These are phyloP conservation scores for Strigops habroptila DNA, from an alignment of 2,113 vertebrate species.

Conservation along the genomic window DNA sequence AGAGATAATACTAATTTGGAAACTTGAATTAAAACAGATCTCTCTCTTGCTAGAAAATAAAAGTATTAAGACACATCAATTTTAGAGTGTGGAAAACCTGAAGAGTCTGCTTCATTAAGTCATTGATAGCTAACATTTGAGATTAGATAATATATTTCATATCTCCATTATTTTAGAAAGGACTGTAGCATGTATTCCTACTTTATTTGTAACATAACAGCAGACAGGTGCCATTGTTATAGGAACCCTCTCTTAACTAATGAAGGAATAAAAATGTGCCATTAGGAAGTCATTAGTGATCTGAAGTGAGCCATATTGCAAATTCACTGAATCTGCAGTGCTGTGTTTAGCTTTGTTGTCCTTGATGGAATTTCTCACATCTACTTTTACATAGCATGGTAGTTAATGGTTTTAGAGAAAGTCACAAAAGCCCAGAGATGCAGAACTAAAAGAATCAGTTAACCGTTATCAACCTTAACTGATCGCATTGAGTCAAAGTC, in stretches of 20 bases:
- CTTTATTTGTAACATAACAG: neutral
- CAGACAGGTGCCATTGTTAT: neutral
- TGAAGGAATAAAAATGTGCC: constrained; percentile 2
- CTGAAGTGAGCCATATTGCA: neutral
- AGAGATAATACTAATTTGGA: neutral
- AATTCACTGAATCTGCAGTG: neutral
- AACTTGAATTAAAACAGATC: neutral
- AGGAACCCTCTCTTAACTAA: neutral
- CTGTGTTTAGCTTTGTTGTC: neutral
- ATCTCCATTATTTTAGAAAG: neutral
- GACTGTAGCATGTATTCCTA: neutral
- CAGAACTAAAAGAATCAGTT: neutral
- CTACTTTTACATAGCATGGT: neutral
- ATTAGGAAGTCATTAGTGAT: constrained; percentile 20
- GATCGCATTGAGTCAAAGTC: neutral
- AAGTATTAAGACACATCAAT: neutral
- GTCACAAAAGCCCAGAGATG: neutral
- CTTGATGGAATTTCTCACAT: neutral
- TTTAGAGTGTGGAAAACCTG: neutral
- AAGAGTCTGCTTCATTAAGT: neutral
- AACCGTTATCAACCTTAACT: neutral
- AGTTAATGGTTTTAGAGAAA: constrained; percentile 1
- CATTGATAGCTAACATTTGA: neutral
- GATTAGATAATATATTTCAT: neutral
- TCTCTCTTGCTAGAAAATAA: neutral